Conservation (phyloP, 2,113 vertebrate species). For the Tachuris rubrigastra region DNA sequence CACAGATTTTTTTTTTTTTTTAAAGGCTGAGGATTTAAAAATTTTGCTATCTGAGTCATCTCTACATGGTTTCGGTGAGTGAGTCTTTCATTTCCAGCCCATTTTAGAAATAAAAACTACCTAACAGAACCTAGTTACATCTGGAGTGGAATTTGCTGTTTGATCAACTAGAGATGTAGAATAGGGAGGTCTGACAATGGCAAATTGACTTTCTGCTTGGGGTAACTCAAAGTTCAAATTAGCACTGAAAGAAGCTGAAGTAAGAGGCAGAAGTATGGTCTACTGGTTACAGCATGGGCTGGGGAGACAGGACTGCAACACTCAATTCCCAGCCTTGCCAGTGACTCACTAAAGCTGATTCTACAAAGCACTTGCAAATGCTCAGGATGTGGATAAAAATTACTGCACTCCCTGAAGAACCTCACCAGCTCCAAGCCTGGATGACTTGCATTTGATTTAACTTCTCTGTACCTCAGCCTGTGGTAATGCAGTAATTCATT, state of each 20-base stretch:
- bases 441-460: slow-evolving; percentile 14
- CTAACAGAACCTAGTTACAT: background rate
- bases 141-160: background rate
- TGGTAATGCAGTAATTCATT: slow-evolving; percentile 26
- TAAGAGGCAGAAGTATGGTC: background rate
- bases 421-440: background rate
- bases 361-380: background rate
- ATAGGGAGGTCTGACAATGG: background rate
- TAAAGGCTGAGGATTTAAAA: background rate
- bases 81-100: slow-evolving; percentile 25
- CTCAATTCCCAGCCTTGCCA: background rate
- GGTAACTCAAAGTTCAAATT: slow-evolving; percentile 12
- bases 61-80: background rate
- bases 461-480: background rate
- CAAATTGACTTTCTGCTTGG: background rate
- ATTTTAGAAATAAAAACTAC: slow-evolving; percentile 19
- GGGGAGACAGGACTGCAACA: background rate
- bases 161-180: background rate
- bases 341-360: background rate
- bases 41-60: slow-evolving; percentile 30
- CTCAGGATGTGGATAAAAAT: background rate
- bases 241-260: background rate
- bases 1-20: background rate
- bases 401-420: background rate
- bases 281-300: background rate